Evolutionary conservation across 2,113 vertebrate genomes (phyloP), one percentile per base, ranked within the genome.

Genomic region (Callithrix jacchus): DNA sequence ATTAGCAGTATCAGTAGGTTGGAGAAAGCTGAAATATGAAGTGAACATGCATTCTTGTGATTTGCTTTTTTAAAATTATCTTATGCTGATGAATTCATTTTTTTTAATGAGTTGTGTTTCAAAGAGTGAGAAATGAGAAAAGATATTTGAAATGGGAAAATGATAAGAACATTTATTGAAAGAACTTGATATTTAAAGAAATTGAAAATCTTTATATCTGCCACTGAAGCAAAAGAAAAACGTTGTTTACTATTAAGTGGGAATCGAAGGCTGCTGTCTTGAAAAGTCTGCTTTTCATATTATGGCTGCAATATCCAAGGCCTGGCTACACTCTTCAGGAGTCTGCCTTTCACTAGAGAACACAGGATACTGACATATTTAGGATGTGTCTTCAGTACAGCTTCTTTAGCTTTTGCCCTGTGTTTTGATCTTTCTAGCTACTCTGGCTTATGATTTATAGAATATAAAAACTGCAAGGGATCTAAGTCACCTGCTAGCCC

Each of bases 111-210:
- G 8, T 42, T 92, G 5, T 89, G 25, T 92, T 96, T 92, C 80
- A 86, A 92, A 76, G 70, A 93, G 35, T 32, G 20, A 77, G 32
- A 81, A 92, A 77, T 82, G 32, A 87, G 30, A 71, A 92, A 93
- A 84, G 12, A 56, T 91, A 10, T 87, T 87, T 83, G 30, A 93
- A 84, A 56, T 84, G 20, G 70, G n/a, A 83, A 84, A 96, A 89
- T 56, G 30, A 4, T 45, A 85, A 89, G 37, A 7, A 87, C 27
- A 74, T 61, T 76, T 86, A 74, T 64, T 94, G 79, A 71, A 35
- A 94, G 21, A 94, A 91, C 8, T 86, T 91, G 18, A 87, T 81
- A 91, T 93, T 49, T 86, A 94, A 81, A 82, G 30, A 96, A 83
- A 87, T 80, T 77, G 6, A 96, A 96, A 82, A 64, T 88, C 8